These are phyloP conservation scores for Odocoileus virginianus DNA, from an alignment of 2,113 vertebrate species.

Conservation along the genomic window DNA sequence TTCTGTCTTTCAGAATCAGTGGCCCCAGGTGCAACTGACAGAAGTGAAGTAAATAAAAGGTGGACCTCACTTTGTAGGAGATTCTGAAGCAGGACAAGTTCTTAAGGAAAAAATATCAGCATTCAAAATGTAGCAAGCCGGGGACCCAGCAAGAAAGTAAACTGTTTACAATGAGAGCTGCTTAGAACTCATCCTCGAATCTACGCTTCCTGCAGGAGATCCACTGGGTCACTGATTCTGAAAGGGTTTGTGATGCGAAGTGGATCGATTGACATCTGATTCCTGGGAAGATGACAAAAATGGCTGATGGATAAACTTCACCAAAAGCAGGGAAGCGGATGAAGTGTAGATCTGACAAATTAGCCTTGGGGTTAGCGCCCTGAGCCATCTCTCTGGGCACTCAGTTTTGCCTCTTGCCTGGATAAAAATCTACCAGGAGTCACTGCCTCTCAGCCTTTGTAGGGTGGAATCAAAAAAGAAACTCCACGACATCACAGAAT, in stretches of 20 bases:
- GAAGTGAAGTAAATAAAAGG: conserved; percentile 63
- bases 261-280: conserved; percentile 67
- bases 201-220: conserved; percentile 59
- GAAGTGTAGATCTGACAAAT: conserved; percentile 79
- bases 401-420: conserved; percentile 69
- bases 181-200: conserved; percentile 46
- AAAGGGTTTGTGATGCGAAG: conserved; percentile 21
- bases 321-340: conserved; percentile 64
- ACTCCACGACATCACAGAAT: conserved; percentile 45
- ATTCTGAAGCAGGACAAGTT: conserved; percentile 53
- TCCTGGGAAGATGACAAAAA: conserved; percentile 48
- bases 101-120: conserved; percentile 46
- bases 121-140: conserved; percentile 55
- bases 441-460: conserved; percentile 46
- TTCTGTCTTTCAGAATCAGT: conserved; percentile 10
- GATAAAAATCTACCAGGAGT: conserved; percentile 73
- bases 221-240: conserved; percentile 66
- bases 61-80: background rate
- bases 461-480: conserved; percentile 56
- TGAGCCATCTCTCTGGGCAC: conserved; percentile 66
- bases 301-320: conserved; percentile 74
- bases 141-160: conserved; percentile 52
- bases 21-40: conserved; percentile 61
- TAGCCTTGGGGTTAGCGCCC: conserved; percentile 74
- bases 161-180: conserved; percentile 38